phyloP scores from a whole-genome alignment of 1,140 invertebrate species.

The Probaryconus sp. region DNA sequence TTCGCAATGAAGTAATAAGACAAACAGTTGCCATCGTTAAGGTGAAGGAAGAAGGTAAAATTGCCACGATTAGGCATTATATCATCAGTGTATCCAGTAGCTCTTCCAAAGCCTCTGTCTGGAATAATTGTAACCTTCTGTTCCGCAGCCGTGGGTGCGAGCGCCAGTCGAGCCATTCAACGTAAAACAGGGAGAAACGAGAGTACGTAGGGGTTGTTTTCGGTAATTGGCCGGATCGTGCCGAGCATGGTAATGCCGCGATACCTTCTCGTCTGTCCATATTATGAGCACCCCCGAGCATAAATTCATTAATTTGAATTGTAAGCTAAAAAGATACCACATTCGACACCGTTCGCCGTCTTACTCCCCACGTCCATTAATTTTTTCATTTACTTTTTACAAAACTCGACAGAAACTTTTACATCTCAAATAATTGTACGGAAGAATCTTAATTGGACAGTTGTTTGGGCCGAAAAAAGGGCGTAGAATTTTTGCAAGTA shows the following conservation, averaged over 20 bases:
- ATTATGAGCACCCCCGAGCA: slow-evolving; percentile 54
- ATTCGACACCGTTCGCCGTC: slow-evolving; percentile 38
- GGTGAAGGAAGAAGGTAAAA: slow-evolving; percentile 12
- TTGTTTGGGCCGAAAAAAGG: neutral
- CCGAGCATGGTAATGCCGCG: slow-evolving; percentile 55
- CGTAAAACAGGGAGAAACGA: slow-evolving; percentile 60
- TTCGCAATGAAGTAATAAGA: slow-evolving; percentile 2
- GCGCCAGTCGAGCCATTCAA: slow-evolving; percentile 53
- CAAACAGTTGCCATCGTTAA: slow-evolving; percentile 27
- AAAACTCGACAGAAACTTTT: slow-evolving; percentile 8
- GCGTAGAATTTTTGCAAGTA: too few relatives aligned
- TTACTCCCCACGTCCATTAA: slow-evolving; percentile 17
- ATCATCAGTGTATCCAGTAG: slow-evolving; percentile 32
- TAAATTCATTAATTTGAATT: slow-evolving; percentile 63
- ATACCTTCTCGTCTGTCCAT: slow-evolving; percentile 54
- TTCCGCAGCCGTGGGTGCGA: slow-evolving; percentile 31
- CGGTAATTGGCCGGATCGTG: slow-evolving; percentile 60
- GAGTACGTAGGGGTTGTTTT: slow-evolving; percentile 59
- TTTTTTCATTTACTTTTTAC: slow-evolving; percentile 29
- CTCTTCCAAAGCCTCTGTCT: slow-evolving; percentile 15
- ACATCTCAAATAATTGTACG: neutral
- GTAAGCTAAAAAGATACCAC: slow-evolving; percentile 53
- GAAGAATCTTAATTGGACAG: neutral
- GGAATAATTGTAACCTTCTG: slow-evolving; percentile 54
- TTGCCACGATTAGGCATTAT: slow-evolving; percentile 41